Conservation (phyloP, 64 coral and sea anemone genomes). For the Stylophora pistillata region DNA sequence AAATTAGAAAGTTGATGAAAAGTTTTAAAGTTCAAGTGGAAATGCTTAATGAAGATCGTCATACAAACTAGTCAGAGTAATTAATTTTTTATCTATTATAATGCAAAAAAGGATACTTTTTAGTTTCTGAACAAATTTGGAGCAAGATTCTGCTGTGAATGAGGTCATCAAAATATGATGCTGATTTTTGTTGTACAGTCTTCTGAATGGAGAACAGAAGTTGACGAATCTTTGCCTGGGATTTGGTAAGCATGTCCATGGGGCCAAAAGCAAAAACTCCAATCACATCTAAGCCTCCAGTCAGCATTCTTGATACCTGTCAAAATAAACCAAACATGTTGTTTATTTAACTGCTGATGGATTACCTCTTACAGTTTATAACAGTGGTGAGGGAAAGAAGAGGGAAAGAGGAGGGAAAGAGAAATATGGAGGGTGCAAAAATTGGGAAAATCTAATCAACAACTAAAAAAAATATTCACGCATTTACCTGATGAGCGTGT, state of each 20-base stretch:
- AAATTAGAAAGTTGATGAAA: no score
- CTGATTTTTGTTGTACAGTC: slow-evolving; percentile 26
- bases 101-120: slow-evolving; percentile 52
- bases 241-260: slow-evolving; percentile 48
- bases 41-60: no score
- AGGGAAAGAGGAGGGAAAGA: neutral
- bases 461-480: neutral
- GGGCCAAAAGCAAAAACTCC: slow-evolving; percentile 71
- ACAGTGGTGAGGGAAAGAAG: no score
- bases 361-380: no score
- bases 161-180: slow-evolving; percentile 53
- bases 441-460: neutral
- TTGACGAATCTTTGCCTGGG: slow-evolving; percentile 49
- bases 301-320: slow-evolving; percentile 65
- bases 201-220: slow-evolving; percentile 51
- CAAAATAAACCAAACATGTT: neutral
- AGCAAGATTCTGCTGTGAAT: slow-evolving; percentile 52
- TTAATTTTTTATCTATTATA: neutral
- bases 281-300: slow-evolving; percentile 51
- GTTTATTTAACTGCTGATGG: no score
- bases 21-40: no score
- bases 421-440: neutral
- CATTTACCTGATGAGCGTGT: slow-evolving; percentile 49
- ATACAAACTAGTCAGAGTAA: neutral
- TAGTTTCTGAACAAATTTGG: slow-evolving; percentile 67